Percentiles rank a stretch among this genome's conserved stretches.
Conservation (phyloP, 2,113 vertebrate genomes). For the Calonectris borealis region DNA sequence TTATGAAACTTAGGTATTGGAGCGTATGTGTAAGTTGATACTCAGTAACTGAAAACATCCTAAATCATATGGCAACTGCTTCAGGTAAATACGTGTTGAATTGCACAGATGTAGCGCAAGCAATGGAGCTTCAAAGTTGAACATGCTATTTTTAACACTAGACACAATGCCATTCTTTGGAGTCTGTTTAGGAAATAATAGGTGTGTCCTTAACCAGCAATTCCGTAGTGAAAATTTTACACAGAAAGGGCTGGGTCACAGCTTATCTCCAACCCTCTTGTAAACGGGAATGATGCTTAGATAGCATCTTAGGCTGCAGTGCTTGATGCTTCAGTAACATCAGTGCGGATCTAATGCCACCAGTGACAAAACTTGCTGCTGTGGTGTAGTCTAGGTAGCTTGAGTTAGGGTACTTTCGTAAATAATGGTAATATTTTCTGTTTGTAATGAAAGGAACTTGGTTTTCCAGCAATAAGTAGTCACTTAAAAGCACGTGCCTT, state of each 20-base stretch:
- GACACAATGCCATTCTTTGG: neutral
- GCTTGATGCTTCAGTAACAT: neutral
- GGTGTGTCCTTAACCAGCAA: neutral
- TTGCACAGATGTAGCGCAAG: neutral
- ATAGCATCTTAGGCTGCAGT: neutral
- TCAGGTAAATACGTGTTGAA: fast-evolving
- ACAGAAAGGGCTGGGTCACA: neutral
- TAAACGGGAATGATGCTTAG: fast-evolving
- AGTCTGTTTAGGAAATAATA: neutral
- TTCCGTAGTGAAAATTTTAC: neutral
- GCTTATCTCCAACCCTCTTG: neutral
- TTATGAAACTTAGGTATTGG: fast-evolving
- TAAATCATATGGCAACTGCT: fast-evolving
- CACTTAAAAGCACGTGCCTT: fast-evolving
- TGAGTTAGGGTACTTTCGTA: no score
- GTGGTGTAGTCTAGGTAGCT: neutral
- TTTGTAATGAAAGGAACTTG: neutral
- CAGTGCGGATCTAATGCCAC: fast-evolving
- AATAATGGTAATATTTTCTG: neutral
- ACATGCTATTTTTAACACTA: fast-evolving
- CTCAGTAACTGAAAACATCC: neutral
- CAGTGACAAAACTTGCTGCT: neutral
- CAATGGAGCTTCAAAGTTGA: fast-evolving
- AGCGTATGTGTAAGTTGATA: neutral
- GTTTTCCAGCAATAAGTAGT: neutral